Percentiles rank a stretch among this genome's conserved stretches.
Conservation (phyloP, 2,113 vertebrate species). For the Vanacampus margaritifer region DNA sequence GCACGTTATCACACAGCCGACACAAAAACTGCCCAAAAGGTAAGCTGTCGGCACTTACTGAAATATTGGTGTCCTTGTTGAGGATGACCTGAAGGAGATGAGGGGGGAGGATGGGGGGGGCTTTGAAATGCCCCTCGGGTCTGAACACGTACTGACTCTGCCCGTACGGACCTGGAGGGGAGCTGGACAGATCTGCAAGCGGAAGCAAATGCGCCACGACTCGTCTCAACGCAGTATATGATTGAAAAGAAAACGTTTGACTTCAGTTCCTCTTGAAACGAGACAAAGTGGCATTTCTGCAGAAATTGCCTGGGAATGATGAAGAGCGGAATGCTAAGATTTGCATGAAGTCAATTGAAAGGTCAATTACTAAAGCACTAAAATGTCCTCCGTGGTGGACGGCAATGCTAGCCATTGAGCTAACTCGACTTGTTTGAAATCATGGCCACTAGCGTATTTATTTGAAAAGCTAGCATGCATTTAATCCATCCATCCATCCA, state of each 20-base stretch:
- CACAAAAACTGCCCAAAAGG: background rate
- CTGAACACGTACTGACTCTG: constrained; percentile 89
- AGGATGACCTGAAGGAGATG: constrained; percentile 99
- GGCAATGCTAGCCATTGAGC: too few relatives aligned
- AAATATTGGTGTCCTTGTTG: constrained; percentile 98
- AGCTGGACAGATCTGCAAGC: constrained; percentile 87
- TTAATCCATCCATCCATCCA: too few relatives aligned
- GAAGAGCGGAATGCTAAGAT: too few relatives aligned
- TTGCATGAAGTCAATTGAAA: too few relatives aligned
- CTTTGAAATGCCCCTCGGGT: constrained; percentile 91
- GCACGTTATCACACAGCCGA: background rate
- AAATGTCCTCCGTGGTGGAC: too few relatives aligned
- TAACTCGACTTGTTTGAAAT: too few relatives aligned
- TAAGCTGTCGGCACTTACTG: constrained; percentile 74
- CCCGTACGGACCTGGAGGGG: constrained; percentile 89
- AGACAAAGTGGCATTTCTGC: too few relatives aligned
- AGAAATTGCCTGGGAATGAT: too few relatives aligned
- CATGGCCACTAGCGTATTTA: too few relatives aligned
- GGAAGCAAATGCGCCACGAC: background rate
- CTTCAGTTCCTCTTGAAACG: background rate
- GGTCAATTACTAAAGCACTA: too few relatives aligned
- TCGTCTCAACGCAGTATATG: too few relatives aligned
- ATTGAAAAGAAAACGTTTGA: background rate
- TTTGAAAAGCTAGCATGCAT: too few relatives aligned
- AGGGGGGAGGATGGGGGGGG: constrained; percentile 92